Conservation (phyloP, 2,888 invertebrate species). For the Hirtodrosophila alboralis region DNA sequence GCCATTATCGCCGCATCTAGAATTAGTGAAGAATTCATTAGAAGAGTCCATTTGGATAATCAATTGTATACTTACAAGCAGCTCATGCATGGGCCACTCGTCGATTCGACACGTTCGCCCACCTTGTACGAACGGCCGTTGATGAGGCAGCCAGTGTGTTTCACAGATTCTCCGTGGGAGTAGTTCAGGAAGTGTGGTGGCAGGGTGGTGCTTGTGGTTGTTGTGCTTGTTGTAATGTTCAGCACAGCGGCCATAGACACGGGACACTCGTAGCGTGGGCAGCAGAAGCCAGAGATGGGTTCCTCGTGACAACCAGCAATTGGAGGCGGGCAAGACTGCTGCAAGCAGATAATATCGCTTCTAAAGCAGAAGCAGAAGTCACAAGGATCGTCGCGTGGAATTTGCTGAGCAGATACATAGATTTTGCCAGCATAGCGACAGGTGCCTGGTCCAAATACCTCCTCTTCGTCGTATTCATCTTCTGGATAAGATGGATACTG, state of each 20-base stretch:
- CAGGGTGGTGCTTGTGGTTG: constrained; percentile 93
- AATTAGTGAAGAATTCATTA: constrained; percentile 1
- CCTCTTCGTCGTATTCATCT: constrained; percentile 91
- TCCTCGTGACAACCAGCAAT: constrained; percentile 96
- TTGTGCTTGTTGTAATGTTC: constrained; percentile 93
- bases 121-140: constrained; percentile 93
- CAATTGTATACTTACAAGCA: constrained; percentile 91
- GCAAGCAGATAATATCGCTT: constrained; percentile 96
- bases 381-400: constrained; percentile 96
- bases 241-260: constrained; percentile 93
- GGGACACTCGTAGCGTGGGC: constrained; percentile 96
- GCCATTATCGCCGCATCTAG: constrained; percentile 93
- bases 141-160: constrained; percentile 91
- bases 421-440: constrained; percentile 96
- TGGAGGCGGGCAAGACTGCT: constrained; percentile 97
- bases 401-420: constrained; percentile 97
- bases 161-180: constrained; percentile 89
- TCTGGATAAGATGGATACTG: constrained; percentile 83
- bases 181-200: constrained; percentile 93
- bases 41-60: background rate
- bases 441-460: constrained; percentile 93
- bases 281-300: constrained; percentile 96
- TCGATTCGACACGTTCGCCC: constrained; percentile 92
- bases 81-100: constrained; percentile 96
- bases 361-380: constrained; percentile 99